Percentiles rank a stretch among this genome's conserved stretches.
These are phyloP conservation scores for Drosophila fulvimacula DNA, from an alignment of 2,888 invertebrate species.

Conservation along the genomic window DNA sequence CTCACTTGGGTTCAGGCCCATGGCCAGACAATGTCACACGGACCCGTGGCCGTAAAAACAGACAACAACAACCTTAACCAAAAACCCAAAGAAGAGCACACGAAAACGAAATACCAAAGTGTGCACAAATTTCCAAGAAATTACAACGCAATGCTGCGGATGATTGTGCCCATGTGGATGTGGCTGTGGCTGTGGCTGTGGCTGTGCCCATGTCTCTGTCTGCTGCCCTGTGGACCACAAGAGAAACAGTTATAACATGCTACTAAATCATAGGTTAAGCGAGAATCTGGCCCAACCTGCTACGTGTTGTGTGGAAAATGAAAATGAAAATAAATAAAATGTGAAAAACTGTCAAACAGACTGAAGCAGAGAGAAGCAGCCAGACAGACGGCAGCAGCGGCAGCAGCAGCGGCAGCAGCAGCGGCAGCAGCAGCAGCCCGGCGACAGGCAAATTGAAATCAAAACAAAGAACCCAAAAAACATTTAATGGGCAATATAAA, in stretches of 20 bases:
- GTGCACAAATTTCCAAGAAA: constrained; percentile 84
- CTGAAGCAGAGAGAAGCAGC: neutral
- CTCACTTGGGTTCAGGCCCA: constrained; percentile 43
- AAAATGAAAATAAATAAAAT: constrained; percentile 66
- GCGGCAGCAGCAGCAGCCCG: constrained; percentile 29
- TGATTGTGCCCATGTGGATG: constrained; percentile 56
- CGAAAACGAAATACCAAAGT: constrained; percentile 79
- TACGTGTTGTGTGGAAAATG: constrained; percentile 63
- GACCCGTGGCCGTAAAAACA: constrained; percentile 58
- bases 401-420: too few species aligned
- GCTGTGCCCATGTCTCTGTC: constrained; percentile 14
- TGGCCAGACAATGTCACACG: constrained; percentile 74
- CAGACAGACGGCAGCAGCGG: too few species aligned
- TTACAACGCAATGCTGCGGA: constrained; percentile 74
- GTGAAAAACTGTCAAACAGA: constrained; percentile 69
- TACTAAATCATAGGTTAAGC: constrained; percentile 81
- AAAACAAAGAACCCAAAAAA: constrained; percentile 74
- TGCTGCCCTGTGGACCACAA: constrained; percentile 46
- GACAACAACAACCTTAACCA: constrained; percentile 31
- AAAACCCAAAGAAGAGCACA: constrained; percentile 64
- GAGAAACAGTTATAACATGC: constrained; percentile 82
- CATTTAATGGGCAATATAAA: constrained; percentile 73
- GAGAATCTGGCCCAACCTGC: constrained; percentile 69
- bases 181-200: constrained; percentile 23
- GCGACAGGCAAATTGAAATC: constrained; percentile 79